These are phyloP conservation scores for Tetropium fuscum DNA, from an alignment of 2,888 invertebrate species.

Conservation along the genomic window DNA sequence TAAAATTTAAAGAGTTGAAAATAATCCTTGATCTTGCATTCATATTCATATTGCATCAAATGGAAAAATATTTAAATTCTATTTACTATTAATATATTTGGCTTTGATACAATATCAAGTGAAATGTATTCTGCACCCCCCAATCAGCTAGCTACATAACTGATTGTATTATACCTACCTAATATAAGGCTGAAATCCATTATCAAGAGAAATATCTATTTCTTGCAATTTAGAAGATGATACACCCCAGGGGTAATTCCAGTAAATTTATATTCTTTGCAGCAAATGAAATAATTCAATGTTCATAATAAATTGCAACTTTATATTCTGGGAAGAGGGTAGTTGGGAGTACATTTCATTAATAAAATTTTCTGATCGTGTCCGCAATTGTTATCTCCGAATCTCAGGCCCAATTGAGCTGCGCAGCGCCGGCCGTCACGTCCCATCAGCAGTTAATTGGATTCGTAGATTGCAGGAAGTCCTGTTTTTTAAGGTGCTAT, in stretches of 20 bases:
- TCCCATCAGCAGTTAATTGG: slow-evolving; percentile 52
- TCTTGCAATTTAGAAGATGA: slow-evolving; percentile 1
- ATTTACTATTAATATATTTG: too few species aligned
- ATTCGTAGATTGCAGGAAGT: slow-evolving; percentile 49
- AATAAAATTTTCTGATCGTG: slow-evolving; percentile 59
- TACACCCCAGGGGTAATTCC: slow-evolving; percentile 1
- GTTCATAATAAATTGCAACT: slow-evolving; percentile 53
- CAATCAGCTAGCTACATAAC: too few species aligned
- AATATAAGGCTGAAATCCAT: not conserved
- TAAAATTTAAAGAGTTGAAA: too few species aligned
- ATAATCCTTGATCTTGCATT: too few species aligned
- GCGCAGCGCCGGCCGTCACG: slow-evolving; percentile 30
- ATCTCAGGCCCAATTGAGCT: slow-evolving; percentile 52
- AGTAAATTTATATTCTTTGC: slow-evolving; percentile 44
- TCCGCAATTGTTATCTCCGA: slow-evolving; percentile 53
- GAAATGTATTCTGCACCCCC: too few species aligned
- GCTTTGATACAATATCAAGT: too few species aligned
- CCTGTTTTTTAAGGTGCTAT: slow-evolving; percentile 16
- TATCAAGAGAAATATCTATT: not conserved
- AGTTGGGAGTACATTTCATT: slow-evolving; percentile 57
- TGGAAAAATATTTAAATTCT: too few species aligned
- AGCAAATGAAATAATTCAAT: slow-evolving; percentile 46
- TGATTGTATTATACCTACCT: too few species aligned
- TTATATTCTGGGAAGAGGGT: slow-evolving; percentile 55
- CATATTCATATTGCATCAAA: too few species aligned